Base-by-base conservation (phyloP, 2,113 vertebrate genomes). In the Chaetodon auriga region DNA sequence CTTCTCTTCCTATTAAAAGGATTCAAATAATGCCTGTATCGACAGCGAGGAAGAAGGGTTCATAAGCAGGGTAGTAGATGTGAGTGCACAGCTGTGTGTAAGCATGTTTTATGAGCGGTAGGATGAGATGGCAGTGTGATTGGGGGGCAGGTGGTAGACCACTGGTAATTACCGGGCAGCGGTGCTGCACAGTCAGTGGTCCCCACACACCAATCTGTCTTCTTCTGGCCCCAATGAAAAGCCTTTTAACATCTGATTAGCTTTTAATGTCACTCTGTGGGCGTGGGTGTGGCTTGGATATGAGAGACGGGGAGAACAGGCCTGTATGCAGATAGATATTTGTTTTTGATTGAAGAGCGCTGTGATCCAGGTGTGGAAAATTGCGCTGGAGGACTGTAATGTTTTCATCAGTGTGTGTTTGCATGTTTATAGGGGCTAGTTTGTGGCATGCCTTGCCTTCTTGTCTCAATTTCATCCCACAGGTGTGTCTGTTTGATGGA, bases 201-300 rank as follows among this genome's bases (percentile, higher is more conserved):
- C 90, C 89, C 58, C 82, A 16, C 54, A 45, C 84, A 86, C 71
- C 92, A 92, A 90, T 95, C 94, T 94, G 92, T 94, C 94, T 89
- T 85, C 75, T 48, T 70, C 48, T 72, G 14, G 48, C 70, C 74
- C 10, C 82, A 94, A 95, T 96, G 88, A 93, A 95, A 93, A 92
- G 89, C 87, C 81, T 83, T 94, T 94, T 75, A 94, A 91, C 84
- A 74, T 92, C 75, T 93, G 89, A 95, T 95, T 89, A 94, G 92
- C 73, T 83, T 88, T 84, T 90, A 89, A 89, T 80, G 62, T 55
- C 68, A 7, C 81, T 48, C 51, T 1, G 54, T 65, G 35, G 82
- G 51, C 35, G 23, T 54, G 81, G 75, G 64, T 51, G 75, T 76
- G 87, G 84, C 48, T 58, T 53, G 15, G 41, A 57, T 60, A 65